Conservation (phyloP, 2,113 vertebrate species). For the Gobiocypris rarus region DNA sequence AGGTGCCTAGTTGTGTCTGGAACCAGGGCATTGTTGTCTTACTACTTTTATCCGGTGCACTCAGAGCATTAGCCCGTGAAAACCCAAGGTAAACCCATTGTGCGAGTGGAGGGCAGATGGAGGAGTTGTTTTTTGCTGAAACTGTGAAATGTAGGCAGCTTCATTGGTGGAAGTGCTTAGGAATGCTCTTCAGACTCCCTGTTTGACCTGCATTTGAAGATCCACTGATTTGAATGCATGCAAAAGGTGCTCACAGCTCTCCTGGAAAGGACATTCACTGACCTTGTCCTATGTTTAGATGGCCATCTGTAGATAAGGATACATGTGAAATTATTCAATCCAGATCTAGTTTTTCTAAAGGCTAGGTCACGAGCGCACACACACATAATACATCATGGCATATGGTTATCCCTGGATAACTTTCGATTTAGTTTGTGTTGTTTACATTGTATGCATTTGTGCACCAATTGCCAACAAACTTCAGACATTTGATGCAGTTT, state of each 20-base stretch:
- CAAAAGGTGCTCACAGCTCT: background rate
- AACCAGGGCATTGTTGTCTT: background rate
- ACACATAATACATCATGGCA: too few relatives aligned
- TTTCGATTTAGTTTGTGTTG: too few relatives aligned
- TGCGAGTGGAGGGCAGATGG: background rate
- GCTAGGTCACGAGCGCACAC: background rate
- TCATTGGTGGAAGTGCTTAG: background rate
- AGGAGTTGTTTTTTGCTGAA: background rate
- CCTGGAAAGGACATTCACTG: background rate
- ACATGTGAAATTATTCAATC: background rate
- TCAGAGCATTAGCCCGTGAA: background rate
- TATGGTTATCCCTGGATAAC: too few relatives aligned
- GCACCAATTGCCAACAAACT: too few relatives aligned
- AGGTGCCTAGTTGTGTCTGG: background rate
- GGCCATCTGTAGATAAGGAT: background rate
- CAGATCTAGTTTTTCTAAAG: slow-evolving; percentile 8
- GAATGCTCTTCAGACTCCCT: background rate
- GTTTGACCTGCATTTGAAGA: background rate
- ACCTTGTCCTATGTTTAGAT: background rate
- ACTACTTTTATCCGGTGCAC: background rate
- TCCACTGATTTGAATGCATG: slow-evolving; percentile 66
- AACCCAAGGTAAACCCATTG: background rate
- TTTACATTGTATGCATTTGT: too few relatives aligned
- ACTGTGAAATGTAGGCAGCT: slow-evolving; percentile 3
- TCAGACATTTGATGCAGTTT: too few relatives aligned